Percentiles rank a stretch among this genome's conserved stretches.
Conservation (phyloP, 2,797 vertebrate genomes). For the Peromyscus eremicus region DNA sequence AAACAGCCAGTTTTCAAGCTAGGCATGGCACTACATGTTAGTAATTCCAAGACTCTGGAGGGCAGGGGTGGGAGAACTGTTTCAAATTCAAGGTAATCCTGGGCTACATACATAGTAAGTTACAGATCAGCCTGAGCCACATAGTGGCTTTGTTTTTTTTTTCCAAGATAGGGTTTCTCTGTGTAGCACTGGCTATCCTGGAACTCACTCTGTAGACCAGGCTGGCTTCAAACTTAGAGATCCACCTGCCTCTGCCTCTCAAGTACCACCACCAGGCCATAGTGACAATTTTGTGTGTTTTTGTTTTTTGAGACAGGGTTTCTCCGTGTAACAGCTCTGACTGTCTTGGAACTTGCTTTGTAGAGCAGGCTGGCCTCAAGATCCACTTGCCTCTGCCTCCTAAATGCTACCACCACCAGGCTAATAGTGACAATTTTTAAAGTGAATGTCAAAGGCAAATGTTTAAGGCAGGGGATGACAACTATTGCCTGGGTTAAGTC, state of each 20-base stretch:
- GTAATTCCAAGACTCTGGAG: background rate
- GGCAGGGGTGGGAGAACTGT: background rate
- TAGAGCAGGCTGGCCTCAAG: background rate
- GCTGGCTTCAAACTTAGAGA: background rate
- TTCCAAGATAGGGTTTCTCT: background rate
- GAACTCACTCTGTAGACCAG: background rate
- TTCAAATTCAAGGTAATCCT: background rate
- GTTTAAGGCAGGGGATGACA: background rate
- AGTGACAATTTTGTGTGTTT: background rate
- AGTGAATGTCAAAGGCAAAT: slow-evolving; percentile 25
- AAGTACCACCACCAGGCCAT: background rate
- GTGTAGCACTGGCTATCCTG: background rate
- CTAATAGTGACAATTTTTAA: background rate
- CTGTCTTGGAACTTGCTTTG: background rate
- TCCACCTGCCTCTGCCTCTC: background rate
- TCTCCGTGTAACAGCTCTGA: background rate
- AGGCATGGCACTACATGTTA: no score
- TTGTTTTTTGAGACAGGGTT: background rate
- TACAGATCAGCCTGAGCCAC: background rate
- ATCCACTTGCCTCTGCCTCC: background rate
- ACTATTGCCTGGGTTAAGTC: background rate
- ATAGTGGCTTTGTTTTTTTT: background rate
- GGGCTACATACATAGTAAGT: background rate
- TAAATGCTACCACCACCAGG: background rate
- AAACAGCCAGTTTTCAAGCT: background rate